Percentiles rank a stretch among this genome's conserved stretches.
These are phyloP conservation scores for Meandrusa payeni DNA, from an alignment of 2,888 invertebrate species.

Conservation along the genomic window DNA sequence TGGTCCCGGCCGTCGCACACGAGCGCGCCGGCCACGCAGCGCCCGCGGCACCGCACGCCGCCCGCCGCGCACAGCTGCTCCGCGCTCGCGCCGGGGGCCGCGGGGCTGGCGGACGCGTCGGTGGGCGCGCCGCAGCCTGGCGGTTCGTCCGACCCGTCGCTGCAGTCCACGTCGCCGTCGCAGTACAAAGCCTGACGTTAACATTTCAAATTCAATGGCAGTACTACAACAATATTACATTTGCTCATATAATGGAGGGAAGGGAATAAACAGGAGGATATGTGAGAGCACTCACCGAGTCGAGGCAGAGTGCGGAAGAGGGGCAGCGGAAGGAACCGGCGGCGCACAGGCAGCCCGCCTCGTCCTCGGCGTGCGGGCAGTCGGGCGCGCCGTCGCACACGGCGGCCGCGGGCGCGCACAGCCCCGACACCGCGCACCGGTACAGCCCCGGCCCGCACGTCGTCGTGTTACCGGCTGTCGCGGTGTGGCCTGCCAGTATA, in stretches of 20 bases:
- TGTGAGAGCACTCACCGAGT: constrained; percentile 29
- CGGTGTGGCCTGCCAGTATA: constrained; percentile 30
- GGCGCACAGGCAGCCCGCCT: constrained; percentile 65
- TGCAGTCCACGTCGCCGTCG: constrained; percentile 85
- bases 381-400: constrained; percentile 85
- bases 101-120: constrained; percentile 51
- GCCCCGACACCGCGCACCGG: constrained; percentile 80
- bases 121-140: constrained; percentile 45
- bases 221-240: no score
- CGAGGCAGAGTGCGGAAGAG: constrained; percentile 31
- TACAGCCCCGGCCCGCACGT: constrained; percentile 82
- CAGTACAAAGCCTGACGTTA: constrained; percentile 77
- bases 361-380: constrained; percentile 85
- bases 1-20: constrained; percentile 88
- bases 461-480: constrained; percentile 64
- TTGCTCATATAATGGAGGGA: no score
- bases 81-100: not conserved
- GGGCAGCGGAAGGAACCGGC: constrained; percentile 54
- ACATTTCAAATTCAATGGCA: no score
- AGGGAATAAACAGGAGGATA: no score
- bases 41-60: constrained; percentile 58
- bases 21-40: constrained; percentile 83
- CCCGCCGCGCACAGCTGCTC: constrained; percentile 46
- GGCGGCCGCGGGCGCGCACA: constrained; percentile 84
- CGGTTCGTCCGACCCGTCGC: constrained; percentile 87